A percentile compares a stretch with the other conserved stretches of the same genome.
These are phyloP conservation scores for Enhydra lutris DNA, from an alignment of 2,113 vertebrate genomes.

Conservation along the genomic window DNA sequence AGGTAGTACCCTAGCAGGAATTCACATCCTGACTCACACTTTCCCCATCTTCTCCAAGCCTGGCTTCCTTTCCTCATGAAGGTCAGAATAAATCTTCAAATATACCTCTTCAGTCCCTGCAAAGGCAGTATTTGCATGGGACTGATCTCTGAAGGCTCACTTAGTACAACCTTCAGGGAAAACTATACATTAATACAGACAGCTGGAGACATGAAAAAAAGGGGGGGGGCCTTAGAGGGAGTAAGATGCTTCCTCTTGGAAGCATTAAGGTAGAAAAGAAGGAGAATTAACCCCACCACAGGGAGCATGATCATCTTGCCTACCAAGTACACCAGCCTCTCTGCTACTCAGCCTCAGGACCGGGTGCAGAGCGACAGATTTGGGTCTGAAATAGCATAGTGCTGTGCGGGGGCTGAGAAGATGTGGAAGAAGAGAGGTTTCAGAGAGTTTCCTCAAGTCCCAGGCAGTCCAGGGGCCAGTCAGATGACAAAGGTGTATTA, in stretches of 20 bases:
- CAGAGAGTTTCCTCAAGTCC: background rate
- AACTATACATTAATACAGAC: background rate
- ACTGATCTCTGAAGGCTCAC: background rate
- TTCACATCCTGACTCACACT: background rate
- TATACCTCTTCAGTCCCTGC: background rate
- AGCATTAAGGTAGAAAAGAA: background rate
- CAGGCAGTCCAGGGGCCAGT: background rate
- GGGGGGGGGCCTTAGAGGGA: background rate
- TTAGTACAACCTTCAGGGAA: background rate
- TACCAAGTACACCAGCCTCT: background rate
- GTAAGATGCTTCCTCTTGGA: background rate
- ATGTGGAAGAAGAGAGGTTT: background rate
- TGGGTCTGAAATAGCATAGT: background rate
- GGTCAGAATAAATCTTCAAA: background rate
- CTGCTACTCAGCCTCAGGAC: background rate
- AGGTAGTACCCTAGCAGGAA: background rate
- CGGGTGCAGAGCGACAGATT: background rate
- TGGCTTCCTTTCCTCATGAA: background rate
- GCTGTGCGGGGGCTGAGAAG: background rate
- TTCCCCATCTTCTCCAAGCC: background rate
- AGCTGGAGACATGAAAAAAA: background rate
- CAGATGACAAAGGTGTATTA: background rate
- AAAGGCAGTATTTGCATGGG: background rate
- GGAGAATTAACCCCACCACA: background rate
- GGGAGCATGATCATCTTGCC: too few relatives aligned